Evolutionary conservation across 1,140 invertebrate species (phyloP), one percentile per base, ranked within the genome.

Genomic region (Drosophila nasuta): DNA sequence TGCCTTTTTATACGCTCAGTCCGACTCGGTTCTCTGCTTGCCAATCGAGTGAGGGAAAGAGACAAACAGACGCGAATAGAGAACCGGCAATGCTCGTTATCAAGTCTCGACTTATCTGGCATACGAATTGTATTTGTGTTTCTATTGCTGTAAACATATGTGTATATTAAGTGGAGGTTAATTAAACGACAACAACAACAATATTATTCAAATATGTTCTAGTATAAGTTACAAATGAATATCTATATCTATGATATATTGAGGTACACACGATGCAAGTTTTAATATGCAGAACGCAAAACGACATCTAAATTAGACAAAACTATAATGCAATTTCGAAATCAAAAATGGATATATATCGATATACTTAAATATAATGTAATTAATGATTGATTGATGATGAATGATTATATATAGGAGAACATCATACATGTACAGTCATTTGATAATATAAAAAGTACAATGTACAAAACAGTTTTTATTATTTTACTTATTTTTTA

Each of bases 1-100:
- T 30, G 13, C 49, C n/a, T 76, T 82, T 87, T 82, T 87, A 87
- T 87, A 87, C 62, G 20, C 68, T 41, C 51, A n/a, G 8, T 35
- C 1, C 46, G 33, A 17, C 38, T 43, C 8, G 60, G 13, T 35
- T 8, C 8, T 11, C n/a, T 30, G 51, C 28, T 35, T 17, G n/a
- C 5, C 6, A 7, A n/a, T 6, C 30, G 7, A 13, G 25, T 45
- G 25, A n/a, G 63, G 1, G 54, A 51, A 46, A 59, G 33, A 11
- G 67, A 64, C 5, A 8, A 2, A 38, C 0, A 10, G 1, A 38
- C 0, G 1, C 35, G 25, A 28, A 35, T 5, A 67, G 5, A 33
- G n/a, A 7, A 38, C 10, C 25, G 30, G 52, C 33, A 49, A 15
- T 15, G 8, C 20, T 20, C 15, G 35, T 77, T 85, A 80, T 75